Base-by-base conservation (phyloP, 2,888 invertebrate genomes). In the Ptilodon capucinus region DNA sequence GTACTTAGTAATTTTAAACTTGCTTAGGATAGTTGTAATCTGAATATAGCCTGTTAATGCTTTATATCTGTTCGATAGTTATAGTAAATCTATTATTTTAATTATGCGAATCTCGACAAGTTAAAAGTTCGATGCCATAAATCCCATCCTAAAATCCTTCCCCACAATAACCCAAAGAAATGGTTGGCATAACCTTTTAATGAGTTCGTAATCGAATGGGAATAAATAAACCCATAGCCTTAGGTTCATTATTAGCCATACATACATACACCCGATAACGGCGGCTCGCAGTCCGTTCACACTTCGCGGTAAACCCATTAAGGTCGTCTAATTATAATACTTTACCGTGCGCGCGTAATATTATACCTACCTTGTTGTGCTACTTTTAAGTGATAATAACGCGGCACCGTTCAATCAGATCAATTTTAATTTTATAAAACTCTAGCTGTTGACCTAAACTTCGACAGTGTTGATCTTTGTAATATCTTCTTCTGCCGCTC, bases 371-470 rank as follows among this genome's bases (percentile, higher is more conserved):
- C 39, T 23, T 32, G 35, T 36, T n/a, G n/a, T 35, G 35, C 43
- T 41, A 40, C n/a, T 32, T 40, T 14, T 35, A 51, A 46, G 49
- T 48, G 55, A 50, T 50, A 52, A 55, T 43, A 42, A 48, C 40
- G 46, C 46, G 19, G 38, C 35, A 14, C 1, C 14, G 11, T 1
- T n/a, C n/a, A 17, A 35, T 35, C 11, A 17, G n/a, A 18, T 36
- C 11, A 18, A 7, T 8, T 25, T 25, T 25, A 9, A 8, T 25
- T 25, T 9, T 2, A 8, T 25, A 25, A 7, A 8, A 4, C 23
- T 8, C 23, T 25, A 1, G 6, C n/a, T n/a, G n/a, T n/a, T n/a
- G n/a, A n/a, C n/a, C n/a, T n/a, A n/a, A n/a, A n/a, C n/a, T n/a
- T n/a, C n/a, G n/a, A n/a, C n/a, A n/a, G n/a, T n/a, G n/a, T n/a